Evolutionary conservation across 2,888 invertebrate species (phyloP).

Genomic region (Eupithecia dodoneata): DNA sequence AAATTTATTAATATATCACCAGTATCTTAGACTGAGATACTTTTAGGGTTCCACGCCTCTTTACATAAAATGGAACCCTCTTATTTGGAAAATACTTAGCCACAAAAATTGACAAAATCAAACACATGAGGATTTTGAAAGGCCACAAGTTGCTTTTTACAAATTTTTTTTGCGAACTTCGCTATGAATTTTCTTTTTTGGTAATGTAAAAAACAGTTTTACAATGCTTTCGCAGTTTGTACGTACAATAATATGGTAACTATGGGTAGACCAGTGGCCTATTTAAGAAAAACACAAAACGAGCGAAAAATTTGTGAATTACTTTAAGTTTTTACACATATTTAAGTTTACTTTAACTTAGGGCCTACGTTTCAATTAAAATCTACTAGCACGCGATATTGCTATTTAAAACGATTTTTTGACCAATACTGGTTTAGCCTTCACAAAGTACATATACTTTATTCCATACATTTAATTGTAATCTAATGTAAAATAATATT

Average conservation of each 20-base stretch:
- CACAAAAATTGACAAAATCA: not conserved
- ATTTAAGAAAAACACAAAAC: not conserved
- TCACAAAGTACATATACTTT: not conserved
- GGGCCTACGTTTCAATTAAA: not conserved
- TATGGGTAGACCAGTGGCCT: not conserved
- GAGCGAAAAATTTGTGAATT: not conserved
- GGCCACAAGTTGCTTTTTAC: not conserved
- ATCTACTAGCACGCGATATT: slow-evolving; percentile 1
- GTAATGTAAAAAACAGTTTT: not conserved
- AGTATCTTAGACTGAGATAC: slow-evolving; percentile 17
- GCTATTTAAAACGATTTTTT: slow-evolving; percentile 1
- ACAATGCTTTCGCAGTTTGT: not conserved
- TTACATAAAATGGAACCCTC: not conserved
- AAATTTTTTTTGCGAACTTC: not conserved
- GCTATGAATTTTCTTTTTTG: not conserved
- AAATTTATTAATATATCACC: slow-evolving; percentile 20
- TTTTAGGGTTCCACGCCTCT: not conserved
- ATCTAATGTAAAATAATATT: not conserved
- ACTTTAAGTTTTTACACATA: not conserved
- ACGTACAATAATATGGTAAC: not conserved
- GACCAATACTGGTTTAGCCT: slow-evolving; percentile 3
- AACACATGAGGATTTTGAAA: not conserved
- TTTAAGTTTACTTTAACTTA: not conserved
- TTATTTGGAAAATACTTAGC: not conserved
- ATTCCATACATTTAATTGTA: slow-evolving; percentile 5